Percentiles rank a stretch among this genome's conserved stretches.
Evolutionary conservation across 1,140 invertebrate species (phyloP).

Genomic region (Brachionus sp.): DNA sequence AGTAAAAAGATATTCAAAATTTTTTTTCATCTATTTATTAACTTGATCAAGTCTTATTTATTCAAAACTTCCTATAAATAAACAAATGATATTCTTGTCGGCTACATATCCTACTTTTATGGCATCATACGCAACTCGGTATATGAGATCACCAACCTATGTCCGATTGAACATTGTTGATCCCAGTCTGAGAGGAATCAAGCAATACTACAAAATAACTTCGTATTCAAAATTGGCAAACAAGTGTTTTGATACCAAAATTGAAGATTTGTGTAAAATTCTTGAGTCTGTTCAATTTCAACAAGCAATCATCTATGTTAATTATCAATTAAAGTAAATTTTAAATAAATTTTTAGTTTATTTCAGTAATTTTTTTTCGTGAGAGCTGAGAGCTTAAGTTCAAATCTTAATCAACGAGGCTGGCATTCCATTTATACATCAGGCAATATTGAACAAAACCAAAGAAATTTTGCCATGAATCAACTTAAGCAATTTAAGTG

Average conservation of each 20-base stretch:
- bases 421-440: constrained; percentile 71
- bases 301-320: constrained; percentile 85
- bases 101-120: constrained; percentile 83
- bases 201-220: constrained; percentile 65
- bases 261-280: constrained; percentile 69
- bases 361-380: neutral
- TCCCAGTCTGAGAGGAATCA: constrained; percentile 65
- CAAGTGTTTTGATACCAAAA: constrained; percentile 65
- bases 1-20: constrained; percentile 21
- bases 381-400: constrained; percentile 53
- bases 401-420: constrained; percentile 67
- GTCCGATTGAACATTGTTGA: constrained; percentile 64
- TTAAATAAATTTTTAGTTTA: neutral
- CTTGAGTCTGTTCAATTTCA: constrained; percentile 72
- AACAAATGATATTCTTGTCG: constrained; percentile 85
- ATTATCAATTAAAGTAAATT: constrained; percentile 71
- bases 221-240: constrained; percentile 54
- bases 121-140: constrained; percentile 69
- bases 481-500: constrained; percentile 73
- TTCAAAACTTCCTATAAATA: constrained; percentile 67
- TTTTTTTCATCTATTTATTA: constrained; percentile 57
- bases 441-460: constrained; percentile 72
- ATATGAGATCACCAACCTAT: constrained; percentile 76
- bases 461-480: constrained; percentile 71
- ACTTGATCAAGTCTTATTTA: constrained; percentile 68